Conservation (phyloP, 2,888 invertebrate genomes). For the Drosophila demipolita region DNA sequence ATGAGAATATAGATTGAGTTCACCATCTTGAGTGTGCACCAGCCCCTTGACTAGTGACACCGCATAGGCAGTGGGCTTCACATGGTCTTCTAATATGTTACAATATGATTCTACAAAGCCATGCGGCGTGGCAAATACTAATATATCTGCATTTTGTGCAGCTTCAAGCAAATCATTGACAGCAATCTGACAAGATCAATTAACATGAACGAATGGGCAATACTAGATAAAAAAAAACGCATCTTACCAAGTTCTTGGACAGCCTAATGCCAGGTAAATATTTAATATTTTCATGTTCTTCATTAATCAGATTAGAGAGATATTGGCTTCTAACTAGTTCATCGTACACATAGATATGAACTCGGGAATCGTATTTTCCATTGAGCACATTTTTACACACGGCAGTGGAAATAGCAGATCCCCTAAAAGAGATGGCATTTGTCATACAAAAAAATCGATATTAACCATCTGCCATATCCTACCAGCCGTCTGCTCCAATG, state of each 20-base stretch:
- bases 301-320: slow-evolving; percentile 67
- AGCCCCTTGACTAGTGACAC: slow-evolving; percentile 98
- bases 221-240: too few species aligned
- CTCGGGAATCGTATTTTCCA: slow-evolving; percentile 48
- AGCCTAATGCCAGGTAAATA: slow-evolving; percentile 69
- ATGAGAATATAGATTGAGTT: slow-evolving; percentile 96
- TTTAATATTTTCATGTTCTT: slow-evolving; percentile 71
- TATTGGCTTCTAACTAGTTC: slow-evolving; percentile 53
- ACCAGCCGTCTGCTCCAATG: slow-evolving; percentile 72
- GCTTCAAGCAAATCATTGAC: slow-evolving; percentile 95
- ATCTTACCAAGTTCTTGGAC: slow-evolving; percentile 69
- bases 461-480: slow-evolving; percentile 16
- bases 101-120: slow-evolving; percentile 96
- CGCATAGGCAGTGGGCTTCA: slow-evolving; percentile 94
- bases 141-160: slow-evolving; percentile 94
- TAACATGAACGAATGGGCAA: background rate
- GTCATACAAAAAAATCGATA: background rate
- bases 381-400: slow-evolving; percentile 57
- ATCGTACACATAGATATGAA: slow-evolving; percentile 74
- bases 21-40: slow-evolving; percentile 92
- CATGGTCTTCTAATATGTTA: slow-evolving; percentile 92
- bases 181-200: slow-evolving; percentile 89
- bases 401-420: slow-evolving; percentile 67
- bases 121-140: slow-evolving; percentile 98
- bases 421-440: slow-evolving; percentile 43